Evolutionary conservation across 2,113 vertebrate species (phyloP), one percentile per base, ranked within the genome.

Genomic region (Tachysurus fulvidraco): DNA sequence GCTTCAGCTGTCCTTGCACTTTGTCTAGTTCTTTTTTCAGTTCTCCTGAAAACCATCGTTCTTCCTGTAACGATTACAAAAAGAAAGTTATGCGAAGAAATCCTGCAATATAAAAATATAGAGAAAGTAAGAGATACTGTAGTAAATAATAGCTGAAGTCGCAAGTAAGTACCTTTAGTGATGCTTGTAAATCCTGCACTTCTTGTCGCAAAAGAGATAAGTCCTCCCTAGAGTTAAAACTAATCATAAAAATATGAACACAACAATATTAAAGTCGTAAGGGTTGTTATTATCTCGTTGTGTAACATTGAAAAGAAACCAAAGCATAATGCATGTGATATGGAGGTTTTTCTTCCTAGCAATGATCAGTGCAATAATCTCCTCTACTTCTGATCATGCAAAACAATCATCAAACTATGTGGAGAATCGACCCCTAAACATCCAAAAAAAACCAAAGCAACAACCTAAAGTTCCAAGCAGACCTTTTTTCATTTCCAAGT

Each of bases 11-110:
- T 93, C 97, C 97, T 95, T 98, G 98, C 89, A 97, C 96, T 96
- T 97, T 99, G 92, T 99, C 98, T 93, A 99, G 94, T 93, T 99
- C 98, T 91, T 99, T 99, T 94, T 99, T 99, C 92, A 99, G 94
- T 92, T 99, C 98, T 92, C 97, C 97, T 90, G 98, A 97, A 92
- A 98, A 99, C 98, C 98, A 99, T 87, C 96, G 95, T 93, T 99
- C 98, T 94, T 99, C 98, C 98, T 99, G 88, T 84, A 25, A 85
- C 13, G 83, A 4, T 87, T 6, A 87, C 1, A 85, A 52, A 17
- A 57, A 67, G 17, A 74, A n/a, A 44, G 21, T 74, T 21, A 36
- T 52, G 11, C 55, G 81, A 44, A 62, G 14, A 59, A 52, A 87
- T 21, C 17, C 13, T 16, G 52, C 77, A 19, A 77, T 23, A 62